Evolutionary conservation across 2,797 vertebrate genomes (phyloP).

Genomic region (Thalassophryne amazonica): DNA sequence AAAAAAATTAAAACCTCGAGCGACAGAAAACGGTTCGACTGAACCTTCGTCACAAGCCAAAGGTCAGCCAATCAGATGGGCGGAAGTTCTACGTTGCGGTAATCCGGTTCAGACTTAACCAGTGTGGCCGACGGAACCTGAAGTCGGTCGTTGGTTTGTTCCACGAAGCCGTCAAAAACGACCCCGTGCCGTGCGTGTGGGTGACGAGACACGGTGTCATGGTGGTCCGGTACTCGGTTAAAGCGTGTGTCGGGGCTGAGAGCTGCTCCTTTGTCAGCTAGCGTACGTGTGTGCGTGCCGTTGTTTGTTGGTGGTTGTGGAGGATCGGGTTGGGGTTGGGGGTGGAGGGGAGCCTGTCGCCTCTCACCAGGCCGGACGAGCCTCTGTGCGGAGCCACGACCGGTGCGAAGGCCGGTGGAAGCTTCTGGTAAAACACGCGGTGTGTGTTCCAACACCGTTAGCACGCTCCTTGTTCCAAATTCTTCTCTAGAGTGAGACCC

Average conservation of each 20-base stretch:
- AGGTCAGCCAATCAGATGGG: constrained; percentile 70
- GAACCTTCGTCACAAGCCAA: constrained; percentile 57
- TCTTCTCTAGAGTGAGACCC: constrained; percentile 39
- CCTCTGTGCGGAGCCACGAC: constrained; percentile 23
- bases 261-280: constrained; percentile 21
- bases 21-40: neutral
- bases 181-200: neutral
- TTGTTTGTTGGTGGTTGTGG: constrained; percentile 16
- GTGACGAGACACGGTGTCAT: constrained; percentile 8
- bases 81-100: constrained; percentile 68
- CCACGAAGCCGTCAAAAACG: neutral
- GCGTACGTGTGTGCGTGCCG: constrained; percentile 32
- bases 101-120: constrained; percentile 73
- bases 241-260: neutral
- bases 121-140: constrained; percentile 59
- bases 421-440: constrained; percentile 11
- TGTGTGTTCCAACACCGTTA: neutral
- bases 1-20: neutral
- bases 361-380: constrained; percentile 55
- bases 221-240: constrained; percentile 22
- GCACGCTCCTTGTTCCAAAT: constrained; percentile 19
- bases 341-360: constrained; percentile 54
- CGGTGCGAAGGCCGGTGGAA: neutral
- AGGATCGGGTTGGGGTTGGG: constrained; percentile 36
- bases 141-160: constrained; percentile 14